Conservation (phyloP, 2,113 vertebrate species). For the Oncorhynchus kisutch region DNA sequence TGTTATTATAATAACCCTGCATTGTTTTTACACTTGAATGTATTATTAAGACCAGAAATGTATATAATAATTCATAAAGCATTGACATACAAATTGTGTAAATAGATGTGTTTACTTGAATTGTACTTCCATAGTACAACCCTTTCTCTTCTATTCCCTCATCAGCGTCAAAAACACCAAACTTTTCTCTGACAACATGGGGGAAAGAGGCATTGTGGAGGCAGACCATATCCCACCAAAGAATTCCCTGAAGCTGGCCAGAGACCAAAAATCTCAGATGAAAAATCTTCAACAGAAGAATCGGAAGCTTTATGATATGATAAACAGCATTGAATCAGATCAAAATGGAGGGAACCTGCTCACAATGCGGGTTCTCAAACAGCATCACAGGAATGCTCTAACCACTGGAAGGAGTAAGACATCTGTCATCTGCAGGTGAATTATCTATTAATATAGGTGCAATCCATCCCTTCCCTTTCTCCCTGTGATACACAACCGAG, state of each 20-base stretch:
- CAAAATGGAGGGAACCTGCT: neutral
- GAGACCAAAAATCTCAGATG: neutral
- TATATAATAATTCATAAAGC: neutral
- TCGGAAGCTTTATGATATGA: neutral
- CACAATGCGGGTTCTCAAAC: neutral
- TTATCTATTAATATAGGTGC: neutral
- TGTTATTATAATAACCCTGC: too few relatives aligned
- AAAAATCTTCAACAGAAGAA: neutral
- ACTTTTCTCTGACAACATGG: neutral
- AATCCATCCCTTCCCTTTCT: too few relatives aligned
- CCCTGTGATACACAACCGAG: too few relatives aligned
- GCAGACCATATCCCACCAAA: constrained; percentile 6
- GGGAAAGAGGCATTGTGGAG: constrained; percentile 5
- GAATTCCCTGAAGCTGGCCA: neutral
- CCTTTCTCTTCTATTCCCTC: neutral
- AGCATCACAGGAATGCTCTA: neutral
- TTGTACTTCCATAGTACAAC: too few relatives aligned
- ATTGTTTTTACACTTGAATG: neutral
- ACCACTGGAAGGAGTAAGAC: neutral
- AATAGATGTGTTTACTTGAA: too few relatives aligned
- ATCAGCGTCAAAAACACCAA: neutral
- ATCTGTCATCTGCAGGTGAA: neutral
- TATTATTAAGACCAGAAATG: neutral
- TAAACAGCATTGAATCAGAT: neutral
- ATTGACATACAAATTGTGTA: too few relatives aligned